These are phyloP conservation scores for Chrosomus eos DNA, from an alignment of 2,797 vertebrate species.

Conservation along the genomic window DNA sequence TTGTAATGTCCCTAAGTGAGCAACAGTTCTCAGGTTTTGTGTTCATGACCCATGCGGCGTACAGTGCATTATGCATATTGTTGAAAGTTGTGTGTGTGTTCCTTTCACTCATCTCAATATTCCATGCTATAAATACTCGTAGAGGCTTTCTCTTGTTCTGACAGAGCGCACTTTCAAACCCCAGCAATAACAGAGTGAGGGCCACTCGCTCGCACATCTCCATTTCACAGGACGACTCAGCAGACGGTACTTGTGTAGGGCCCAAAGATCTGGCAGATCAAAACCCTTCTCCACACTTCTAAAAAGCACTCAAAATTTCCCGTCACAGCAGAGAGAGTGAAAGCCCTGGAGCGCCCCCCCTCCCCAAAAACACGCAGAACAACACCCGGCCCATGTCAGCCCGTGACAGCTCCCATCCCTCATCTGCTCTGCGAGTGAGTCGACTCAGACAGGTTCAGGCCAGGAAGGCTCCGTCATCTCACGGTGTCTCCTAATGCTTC, in stretches of 20 bases:
- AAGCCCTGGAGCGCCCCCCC: conserved; percentile 47
- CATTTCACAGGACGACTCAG: conserved; percentile 41
- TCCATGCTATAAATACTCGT: conserved; percentile 15
- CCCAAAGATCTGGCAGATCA: conserved; percentile 64
- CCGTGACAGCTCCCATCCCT: conserved; percentile 36
- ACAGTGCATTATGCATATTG: conserved; percentile 13
- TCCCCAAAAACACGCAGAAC: conserved; percentile 25
- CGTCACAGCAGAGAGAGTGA: conserved; percentile 16
- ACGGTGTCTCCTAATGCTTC: conserved; percentile 5
- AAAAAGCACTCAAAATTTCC: conserved; percentile 46
- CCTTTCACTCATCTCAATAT: conserved; percentile 20
- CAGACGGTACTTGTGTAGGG: conserved; percentile 51
- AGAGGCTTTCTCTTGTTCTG: conserved; percentile 44
- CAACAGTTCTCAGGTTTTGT: not conserved
- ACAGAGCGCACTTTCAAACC: conserved; percentile 53
- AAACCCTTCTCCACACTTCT: conserved; percentile 50
- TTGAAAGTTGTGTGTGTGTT: conserved; percentile 10
- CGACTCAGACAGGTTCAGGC: conserved; percentile 19
- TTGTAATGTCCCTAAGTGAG: not conserved
- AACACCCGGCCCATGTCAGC: conserved; percentile 17
- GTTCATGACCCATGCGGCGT: not conserved
- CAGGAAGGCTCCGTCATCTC: conserved; percentile 8
- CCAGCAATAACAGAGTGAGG: conserved; percentile 46
- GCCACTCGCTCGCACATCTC: conserved; percentile 43
- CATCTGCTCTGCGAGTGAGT: conserved; percentile 25